A percentile compares a stretch with the other conserved stretches of the same genome.
These are phyloP conservation scores for Drosophila atroscutellata DNA, from an alignment of 2,888 invertebrate genomes.

Conservation along the genomic window DNA sequence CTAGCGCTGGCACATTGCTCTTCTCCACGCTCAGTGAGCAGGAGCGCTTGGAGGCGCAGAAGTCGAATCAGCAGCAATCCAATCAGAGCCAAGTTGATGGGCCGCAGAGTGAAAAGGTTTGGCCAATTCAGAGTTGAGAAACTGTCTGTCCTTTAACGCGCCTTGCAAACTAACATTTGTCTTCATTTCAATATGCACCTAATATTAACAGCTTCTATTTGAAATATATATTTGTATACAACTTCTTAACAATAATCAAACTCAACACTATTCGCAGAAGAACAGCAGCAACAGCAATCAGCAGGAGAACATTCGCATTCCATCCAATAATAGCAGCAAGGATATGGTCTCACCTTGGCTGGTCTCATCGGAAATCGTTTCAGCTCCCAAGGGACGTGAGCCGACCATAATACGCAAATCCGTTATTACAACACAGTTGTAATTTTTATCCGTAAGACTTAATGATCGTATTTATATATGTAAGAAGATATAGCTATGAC, in stretches of 20 bases:
- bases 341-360: slow-evolving; percentile 93
- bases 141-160: slow-evolving; percentile 49
- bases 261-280: slow-evolving; percentile 80
- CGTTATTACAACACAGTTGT: slow-evolving; percentile 94
- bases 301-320: slow-evolving; percentile 84
- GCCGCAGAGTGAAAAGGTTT: slow-evolving; percentile 82
- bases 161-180: slow-evolving; percentile 57
- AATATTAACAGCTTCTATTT: slow-evolving; percentile 44
- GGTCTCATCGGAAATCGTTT: slow-evolving; percentile 90
- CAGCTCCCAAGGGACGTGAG: slow-evolving; percentile 88
- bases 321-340: slow-evolving; percentile 83
- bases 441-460: slow-evolving; percentile 78
- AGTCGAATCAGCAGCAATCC: slow-evolving; percentile 51
- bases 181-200: slow-evolving; percentile 71
- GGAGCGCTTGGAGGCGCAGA: slow-evolving; percentile 78
- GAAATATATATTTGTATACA: not conserved
- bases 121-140: slow-evolving; percentile 49
- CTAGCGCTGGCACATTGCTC: slow-evolving; percentile 80
- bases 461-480: slow-evolving; percentile 70
- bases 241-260: not conserved
- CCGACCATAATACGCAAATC: slow-evolving; percentile 92
- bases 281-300: slow-evolving; percentile 52
- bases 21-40: slow-evolving; percentile 82
- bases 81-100: slow-evolving; percentile 68
- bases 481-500: slow-evolving; percentile 64